These are phyloP conservation scores for Morbakka virulenta DNA, from an alignment of 30 jellyfish, hydroid and myxozoan genomes.

Conservation along the genomic window DNA sequence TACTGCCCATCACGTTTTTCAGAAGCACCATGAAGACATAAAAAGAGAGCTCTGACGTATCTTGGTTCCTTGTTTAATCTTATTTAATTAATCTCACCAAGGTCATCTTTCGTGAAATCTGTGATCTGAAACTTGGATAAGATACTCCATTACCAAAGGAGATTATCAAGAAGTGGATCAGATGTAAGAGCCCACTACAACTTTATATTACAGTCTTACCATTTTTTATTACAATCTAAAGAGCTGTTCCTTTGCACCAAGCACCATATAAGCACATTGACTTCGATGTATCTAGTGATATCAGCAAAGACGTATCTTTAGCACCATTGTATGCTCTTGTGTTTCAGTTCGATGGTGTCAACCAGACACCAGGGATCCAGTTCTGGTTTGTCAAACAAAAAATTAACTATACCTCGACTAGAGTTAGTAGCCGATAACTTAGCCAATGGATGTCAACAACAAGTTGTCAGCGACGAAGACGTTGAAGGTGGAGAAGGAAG, in stretches of 20 bases:
- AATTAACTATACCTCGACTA: constrained; percentile 66
- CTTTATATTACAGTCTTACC: too few species aligned
- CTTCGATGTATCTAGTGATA: constrained; percentile 64
- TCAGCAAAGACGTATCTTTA: constrained; percentile 51
- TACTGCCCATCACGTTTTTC: constrained; percentile 40
- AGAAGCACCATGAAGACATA: not conserved
- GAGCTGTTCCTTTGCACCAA: constrained; percentile 40
- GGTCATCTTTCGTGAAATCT: constrained; percentile 35
- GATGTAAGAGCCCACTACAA: constrained; percentile 30
- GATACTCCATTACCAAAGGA: constrained; percentile 40
- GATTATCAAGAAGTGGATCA: constrained; percentile 31
- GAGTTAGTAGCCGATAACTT: constrained; percentile 62
- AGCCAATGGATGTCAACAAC: too few species aligned
- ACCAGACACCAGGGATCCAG: constrained; percentile 35
- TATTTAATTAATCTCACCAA: constrained; percentile 46
- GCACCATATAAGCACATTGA: constrained; percentile 18
- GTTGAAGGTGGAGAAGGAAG: too few species aligned
- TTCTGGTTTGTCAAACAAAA: constrained; percentile 47
- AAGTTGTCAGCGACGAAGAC: too few species aligned
- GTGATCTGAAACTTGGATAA: constrained; percentile 59
- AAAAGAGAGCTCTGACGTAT: constrained; percentile 24
- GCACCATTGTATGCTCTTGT: constrained; percentile 58
- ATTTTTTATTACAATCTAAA: constrained; percentile 15
- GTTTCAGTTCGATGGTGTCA: constrained; percentile 24
- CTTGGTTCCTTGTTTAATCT: constrained; percentile 49